Conservation (phyloP, 2,113 vertebrate species). For the Saguinus imperator region DNA sequence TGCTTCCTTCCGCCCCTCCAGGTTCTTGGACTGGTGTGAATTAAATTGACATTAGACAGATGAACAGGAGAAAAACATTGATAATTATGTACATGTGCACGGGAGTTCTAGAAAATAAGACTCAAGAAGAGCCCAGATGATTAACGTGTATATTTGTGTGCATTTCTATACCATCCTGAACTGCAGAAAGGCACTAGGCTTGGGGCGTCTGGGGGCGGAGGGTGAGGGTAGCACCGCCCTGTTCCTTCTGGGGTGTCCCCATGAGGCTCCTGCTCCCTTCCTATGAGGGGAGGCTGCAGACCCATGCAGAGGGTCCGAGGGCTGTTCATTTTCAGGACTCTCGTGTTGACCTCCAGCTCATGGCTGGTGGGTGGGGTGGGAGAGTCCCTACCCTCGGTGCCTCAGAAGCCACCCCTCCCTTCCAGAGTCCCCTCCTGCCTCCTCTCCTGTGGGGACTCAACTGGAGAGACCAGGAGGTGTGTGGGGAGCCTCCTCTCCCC, state of each 20-base stretch:
- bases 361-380: neutral
- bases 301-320: neutral
- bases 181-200: neutral
- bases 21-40: neutral
- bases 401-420: neutral
- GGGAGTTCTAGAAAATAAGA: neutral
- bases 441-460: accelerated
- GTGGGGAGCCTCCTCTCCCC: neutral
- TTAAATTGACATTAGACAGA: neutral
- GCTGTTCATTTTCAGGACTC: neutral
- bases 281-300: too few species aligned
- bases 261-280: neutral
- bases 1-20: too few species aligned
- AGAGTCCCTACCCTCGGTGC: accelerated
- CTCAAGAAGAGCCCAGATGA: neutral
- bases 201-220: neutral
- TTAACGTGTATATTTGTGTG: neutral
- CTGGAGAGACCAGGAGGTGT: accelerated
- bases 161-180: too few species aligned
- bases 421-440: accelerated
- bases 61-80: neutral
- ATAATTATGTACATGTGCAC: too few species aligned
- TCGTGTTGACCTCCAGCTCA: neutral
- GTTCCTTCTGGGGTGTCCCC: neutral
- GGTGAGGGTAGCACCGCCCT: neutral